Evolutionary conservation across 1,140 invertebrate species (phyloP).

Genomic region (Polyergus mexicanus): DNA sequence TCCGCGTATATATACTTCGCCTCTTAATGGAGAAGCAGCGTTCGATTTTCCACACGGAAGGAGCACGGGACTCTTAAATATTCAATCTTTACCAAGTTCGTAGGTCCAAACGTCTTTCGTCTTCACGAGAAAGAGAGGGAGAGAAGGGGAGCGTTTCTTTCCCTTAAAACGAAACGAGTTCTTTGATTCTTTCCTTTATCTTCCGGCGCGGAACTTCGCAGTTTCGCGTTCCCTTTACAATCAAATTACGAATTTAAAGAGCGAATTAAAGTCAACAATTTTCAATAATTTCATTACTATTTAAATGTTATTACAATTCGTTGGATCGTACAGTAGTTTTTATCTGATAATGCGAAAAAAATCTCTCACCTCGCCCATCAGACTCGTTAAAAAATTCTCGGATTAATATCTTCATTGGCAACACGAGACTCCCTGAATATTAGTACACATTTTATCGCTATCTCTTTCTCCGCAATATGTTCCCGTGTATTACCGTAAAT

Average conservation of each 20-base stretch:
- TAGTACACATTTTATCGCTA: background rate
- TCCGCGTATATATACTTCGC: slow-evolving; percentile 44
- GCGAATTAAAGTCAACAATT: background rate
- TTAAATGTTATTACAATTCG: background rate
- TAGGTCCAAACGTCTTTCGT: slow-evolving; percentile 20
- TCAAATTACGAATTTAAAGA: slow-evolving; percentile 23
- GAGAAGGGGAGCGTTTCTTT: slow-evolving; percentile 13
- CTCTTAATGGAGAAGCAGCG: slow-evolving; percentile 82
- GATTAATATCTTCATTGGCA: slow-evolving; percentile 2
- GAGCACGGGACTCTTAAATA: slow-evolving; percentile 80
- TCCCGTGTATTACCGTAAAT: slow-evolving; percentile 25
- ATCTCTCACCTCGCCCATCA: too few species aligned
- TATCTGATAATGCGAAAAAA: slow-evolving; percentile 59
- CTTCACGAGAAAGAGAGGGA: background rate
- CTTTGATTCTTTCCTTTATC: slow-evolving; percentile 69
- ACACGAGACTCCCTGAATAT: background rate
- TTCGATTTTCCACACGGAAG: slow-evolving; percentile 81
- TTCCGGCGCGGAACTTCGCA: slow-evolving; percentile 1
- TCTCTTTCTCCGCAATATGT: background rate
- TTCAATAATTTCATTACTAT: slow-evolving; percentile 3
- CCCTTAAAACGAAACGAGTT: slow-evolving; percentile 45
- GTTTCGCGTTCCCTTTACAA: background rate
- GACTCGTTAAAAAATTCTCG: background rate
- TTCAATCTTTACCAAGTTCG: slow-evolving; percentile 80
- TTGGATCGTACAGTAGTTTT: background rate